Percentiles rank a stretch among this genome's conserved stretches.
Evolutionary conservation across 2,888 invertebrate genomes (phyloP).

Genomic region (Meganola albula): DNA sequence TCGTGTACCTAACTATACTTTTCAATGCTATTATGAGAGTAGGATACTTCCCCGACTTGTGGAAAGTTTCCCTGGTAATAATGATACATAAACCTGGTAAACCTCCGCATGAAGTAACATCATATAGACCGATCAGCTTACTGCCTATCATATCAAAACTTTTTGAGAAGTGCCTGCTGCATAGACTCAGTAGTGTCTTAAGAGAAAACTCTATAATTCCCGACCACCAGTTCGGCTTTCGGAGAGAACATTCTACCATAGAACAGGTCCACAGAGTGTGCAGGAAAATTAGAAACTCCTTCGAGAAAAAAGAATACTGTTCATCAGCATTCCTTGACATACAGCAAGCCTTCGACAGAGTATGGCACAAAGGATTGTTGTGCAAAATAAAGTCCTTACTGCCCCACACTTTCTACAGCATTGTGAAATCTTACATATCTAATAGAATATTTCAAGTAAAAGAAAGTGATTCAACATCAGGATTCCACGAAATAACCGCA

Average conservation of each 20-base stretch:
- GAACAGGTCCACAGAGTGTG: too few species aligned
- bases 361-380: background rate
- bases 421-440: background rate
- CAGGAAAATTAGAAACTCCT: too few species aligned
- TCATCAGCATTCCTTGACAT: too few species aligned
- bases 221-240: background rate
- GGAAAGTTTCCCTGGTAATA: too few species aligned
- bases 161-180: too few species aligned
- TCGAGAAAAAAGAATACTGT: too few species aligned
- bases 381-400: background rate
- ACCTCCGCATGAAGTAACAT: conserved; percentile 1
- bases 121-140: conserved; percentile 4
- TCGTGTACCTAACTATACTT: background rate
- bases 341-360: too few species aligned
- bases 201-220: background rate
- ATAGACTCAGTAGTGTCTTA: too few species aligned
- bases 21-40: too few species aligned
- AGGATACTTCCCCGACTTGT: too few species aligned
- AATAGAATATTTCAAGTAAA: conserved; percentile 1
- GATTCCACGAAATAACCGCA: too few species aligned
- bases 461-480: background rate
- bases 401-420: background rate
- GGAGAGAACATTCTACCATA: too few species aligned
- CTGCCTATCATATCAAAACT: conserved; percentile 1
- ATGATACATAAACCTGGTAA: conserved; percentile 4